Evolutionary conservation across 2,113 vertebrate species (phyloP).

Genomic region (Cricetomys ansorgei): DNA sequence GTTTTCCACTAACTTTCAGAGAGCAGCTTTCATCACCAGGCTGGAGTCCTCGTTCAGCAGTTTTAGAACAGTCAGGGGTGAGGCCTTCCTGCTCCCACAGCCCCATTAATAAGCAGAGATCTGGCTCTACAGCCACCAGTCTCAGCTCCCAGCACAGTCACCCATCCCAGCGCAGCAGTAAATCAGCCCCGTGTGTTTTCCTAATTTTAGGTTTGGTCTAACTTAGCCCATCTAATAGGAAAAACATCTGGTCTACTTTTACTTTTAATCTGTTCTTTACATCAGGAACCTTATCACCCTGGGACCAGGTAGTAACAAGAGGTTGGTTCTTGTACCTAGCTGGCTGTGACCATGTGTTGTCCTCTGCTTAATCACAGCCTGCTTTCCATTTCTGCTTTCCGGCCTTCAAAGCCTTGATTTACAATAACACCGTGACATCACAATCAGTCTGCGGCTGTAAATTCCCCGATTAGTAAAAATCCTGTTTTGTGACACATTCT

Average conservation of each 20-base stretch:
- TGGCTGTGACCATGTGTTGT: constrained; percentile 59
- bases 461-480: constrained; percentile 69
- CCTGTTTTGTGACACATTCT: constrained; percentile 27
- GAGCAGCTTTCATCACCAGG: constrained; percentile 83
- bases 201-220: constrained; percentile 86
- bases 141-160: constrained; percentile 74
- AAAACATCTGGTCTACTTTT: constrained; percentile 88
- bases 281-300: constrained; percentile 83
- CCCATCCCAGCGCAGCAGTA: constrained; percentile 84
- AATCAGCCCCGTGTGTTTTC: constrained; percentile 88
- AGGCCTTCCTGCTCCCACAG: constrained; percentile 78
- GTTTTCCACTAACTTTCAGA: constrained; percentile 78
- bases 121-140: constrained; percentile 69
- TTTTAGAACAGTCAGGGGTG: constrained; percentile 87
- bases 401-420: constrained; percentile 72
- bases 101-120: constrained; percentile 82
- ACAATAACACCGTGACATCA: constrained; percentile 75
- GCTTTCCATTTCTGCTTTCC: constrained; percentile 74
- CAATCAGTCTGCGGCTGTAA: constrained; percentile 74
- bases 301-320: constrained; percentile 85
- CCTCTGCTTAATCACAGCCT: constrained; percentile 70
- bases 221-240: constrained; percentile 85
- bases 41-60: constrained; percentile 83
- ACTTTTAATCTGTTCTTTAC: constrained; percentile 86
- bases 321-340: constrained; percentile 82